Percentiles rank a stretch among this genome's conserved stretches.
These are phyloP conservation scores for Pyrrhosoma nymphula DNA, from an alignment of 2,888 invertebrate genomes.

Conservation along the genomic window DNA sequence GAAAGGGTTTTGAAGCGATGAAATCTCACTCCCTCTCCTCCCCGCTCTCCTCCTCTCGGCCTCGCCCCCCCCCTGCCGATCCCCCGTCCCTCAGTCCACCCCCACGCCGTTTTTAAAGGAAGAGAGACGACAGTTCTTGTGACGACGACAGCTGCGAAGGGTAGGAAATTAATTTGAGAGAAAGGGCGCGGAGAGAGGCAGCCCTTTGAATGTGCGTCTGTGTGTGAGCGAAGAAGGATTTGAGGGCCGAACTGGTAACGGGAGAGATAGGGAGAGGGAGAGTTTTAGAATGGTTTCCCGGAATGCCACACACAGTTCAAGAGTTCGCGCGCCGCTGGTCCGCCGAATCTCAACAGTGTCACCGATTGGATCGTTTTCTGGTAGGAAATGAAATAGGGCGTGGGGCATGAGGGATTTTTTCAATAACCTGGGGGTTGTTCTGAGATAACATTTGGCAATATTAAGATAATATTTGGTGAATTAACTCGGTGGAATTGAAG, in stretches of 20 bases:
- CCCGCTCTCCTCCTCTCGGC: background rate
- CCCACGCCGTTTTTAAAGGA: background rate
- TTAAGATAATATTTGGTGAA: too few species aligned
- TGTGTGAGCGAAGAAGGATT: background rate
- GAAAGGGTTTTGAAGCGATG: background rate
- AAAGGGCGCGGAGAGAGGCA: background rate
- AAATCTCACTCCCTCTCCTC: background rate
- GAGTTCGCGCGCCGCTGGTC: background rate
- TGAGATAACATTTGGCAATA: too few species aligned
- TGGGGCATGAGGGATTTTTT: background rate
- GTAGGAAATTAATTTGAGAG: constrained; percentile 15
- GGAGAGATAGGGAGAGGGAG: background rate
- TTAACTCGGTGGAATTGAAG: too few species aligned
- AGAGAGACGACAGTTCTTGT: background rate
- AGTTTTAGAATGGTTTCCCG: too few species aligned
- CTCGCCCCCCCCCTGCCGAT: background rate
- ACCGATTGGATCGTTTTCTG: background rate
- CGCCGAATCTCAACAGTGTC: background rate
- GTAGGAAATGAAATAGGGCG: background rate
- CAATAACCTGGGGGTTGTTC: background rate
- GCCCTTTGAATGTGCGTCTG: background rate
- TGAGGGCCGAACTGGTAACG: background rate
- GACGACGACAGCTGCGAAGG: background rate
- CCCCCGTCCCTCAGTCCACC: too few species aligned
- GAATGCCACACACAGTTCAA: background rate